Base-by-base conservation (phyloP, 2,797 vertebrate species). In the Helicolenus hilgendorfi region DNA sequence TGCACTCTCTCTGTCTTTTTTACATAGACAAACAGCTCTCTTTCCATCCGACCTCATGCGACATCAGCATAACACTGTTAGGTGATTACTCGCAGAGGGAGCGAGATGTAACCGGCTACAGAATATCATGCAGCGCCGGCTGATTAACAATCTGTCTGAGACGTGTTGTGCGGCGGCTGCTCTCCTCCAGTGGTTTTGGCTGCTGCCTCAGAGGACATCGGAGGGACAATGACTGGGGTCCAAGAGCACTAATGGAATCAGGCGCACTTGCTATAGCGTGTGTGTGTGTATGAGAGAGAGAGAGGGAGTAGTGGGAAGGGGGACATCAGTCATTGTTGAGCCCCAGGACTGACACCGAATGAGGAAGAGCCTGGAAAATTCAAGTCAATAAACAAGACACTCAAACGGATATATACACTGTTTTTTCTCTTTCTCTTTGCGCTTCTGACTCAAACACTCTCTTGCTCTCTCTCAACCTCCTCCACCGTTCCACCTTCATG, bases 131-230 rank as follows among this genome's bases (percentile, higher is more conserved):
- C 88, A 85, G 86, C 79, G 49, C 8, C 8, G 78, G 67, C 92
- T 95, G 89, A 95, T 95, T 94, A 95, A 95, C 89, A 95, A 84
- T 93, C 91, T 93, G 90, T 92, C 81, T 87, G 83, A 92, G 87
- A 87, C 41, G 70, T 90, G 89, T 85, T 88, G 74, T 85, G 87
- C 60, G 20, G 75, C 41, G 41, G 49, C 82, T 67, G 86, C 89
- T 81, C 72, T 90, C 81, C 91, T 94, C 82, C 84, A 81, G 67
- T 20, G 65, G 78, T 83, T 92, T 85, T 89, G 76, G 89, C 91
- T 89, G 89, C 88, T 62, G 87, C 74, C 92, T 95, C 84, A 90
- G 85, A 92, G 89, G 92, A 95, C 89, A 70, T 77, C 7, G 11
- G 7, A 35, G 83, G 82, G 87, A 94, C 89, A 89, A 89, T 85